phyloP scores from a whole-genome alignment of 2,888 invertebrate species.

The Prenolepis imparis region DNA sequence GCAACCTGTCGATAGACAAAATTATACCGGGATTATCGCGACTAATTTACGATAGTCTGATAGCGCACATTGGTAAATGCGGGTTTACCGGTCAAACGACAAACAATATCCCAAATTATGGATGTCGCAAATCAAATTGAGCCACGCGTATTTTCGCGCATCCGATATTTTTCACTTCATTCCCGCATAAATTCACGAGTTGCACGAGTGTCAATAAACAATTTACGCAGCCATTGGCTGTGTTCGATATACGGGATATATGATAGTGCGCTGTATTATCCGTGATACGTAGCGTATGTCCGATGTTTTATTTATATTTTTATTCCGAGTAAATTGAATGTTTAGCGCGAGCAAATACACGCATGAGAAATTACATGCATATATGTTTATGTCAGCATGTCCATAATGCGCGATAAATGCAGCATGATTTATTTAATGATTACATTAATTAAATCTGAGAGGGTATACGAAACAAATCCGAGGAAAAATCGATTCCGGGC shows the following conservation, averaged over 20 bases:
- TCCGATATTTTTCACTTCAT: slow-evolving; percentile 38
- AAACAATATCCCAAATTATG: slow-evolving; percentile 50
- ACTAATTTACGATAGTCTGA: slow-evolving; percentile 59
- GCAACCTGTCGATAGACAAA: slow-evolving; percentile 55
- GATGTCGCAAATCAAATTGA: slow-evolving; percentile 52
- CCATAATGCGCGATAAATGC: slow-evolving; percentile 3
- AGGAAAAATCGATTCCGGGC: neutral
- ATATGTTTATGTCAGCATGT: neutral
- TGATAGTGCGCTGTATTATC: slow-evolving; percentile 34
- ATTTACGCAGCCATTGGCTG: slow-evolving; percentile 28
- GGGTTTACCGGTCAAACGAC: slow-evolving; percentile 31
- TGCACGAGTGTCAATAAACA: slow-evolving; percentile 37
- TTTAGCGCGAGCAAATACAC: slow-evolving; percentile 9
- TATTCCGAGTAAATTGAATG: neutral
- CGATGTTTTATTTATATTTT: slow-evolving; percentile 29
- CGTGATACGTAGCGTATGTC: slow-evolving; percentile 20
- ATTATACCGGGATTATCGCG: slow-evolving; percentile 32
- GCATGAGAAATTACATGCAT: neutral
- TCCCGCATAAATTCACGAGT: slow-evolving; percentile 44
- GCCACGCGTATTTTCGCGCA: slow-evolving; percentile 30
- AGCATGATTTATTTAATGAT: slow-evolving; percentile 32
- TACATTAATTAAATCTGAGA: slow-evolving; percentile 27
- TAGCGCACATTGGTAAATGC: slow-evolving; percentile 16
- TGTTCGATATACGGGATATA: slow-evolving; percentile 15
- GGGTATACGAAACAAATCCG: neutral